phyloP scores from a whole-genome alignment of 2,113 vertebrate genomes.

The Cygnus atratus region DNA sequence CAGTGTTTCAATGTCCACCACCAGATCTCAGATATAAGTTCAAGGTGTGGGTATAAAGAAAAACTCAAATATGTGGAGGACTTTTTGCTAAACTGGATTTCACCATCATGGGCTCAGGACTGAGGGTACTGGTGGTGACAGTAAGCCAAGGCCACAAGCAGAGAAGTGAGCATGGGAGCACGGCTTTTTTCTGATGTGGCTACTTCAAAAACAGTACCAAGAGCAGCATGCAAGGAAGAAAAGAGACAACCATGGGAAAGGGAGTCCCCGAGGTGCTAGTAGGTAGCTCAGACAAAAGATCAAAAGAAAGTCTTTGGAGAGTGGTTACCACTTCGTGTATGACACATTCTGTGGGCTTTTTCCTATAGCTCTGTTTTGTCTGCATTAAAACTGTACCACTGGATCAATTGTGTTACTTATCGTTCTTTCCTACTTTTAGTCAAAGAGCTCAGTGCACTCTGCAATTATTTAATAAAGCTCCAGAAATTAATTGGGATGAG shows the following conservation, averaged over 20 bases:
- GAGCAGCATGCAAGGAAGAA: neutral
- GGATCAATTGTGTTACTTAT: neutral
- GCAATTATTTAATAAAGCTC: neutral
- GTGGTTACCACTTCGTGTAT: neutral
- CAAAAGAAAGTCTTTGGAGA: no score
- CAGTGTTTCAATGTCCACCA: neutral
- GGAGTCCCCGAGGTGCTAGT: neutral
- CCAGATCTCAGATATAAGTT: neutral
- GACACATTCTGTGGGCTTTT: neutral
- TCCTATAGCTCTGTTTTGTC: neutral
- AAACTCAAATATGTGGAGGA: neutral
- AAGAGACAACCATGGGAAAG: neutral
- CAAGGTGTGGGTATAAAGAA: neutral
- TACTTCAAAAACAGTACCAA: neutral
- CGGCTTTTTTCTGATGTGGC: neutral
- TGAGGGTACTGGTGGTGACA: rapidly evolving
- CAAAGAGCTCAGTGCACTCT: neutral
- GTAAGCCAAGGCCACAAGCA: neutral
- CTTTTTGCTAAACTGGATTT: neutral
- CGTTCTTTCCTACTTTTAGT: neutral
- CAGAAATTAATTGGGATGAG: neutral
- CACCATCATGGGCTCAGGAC: neutral
- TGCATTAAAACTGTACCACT: neutral
- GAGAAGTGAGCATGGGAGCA: rapidly evolving
- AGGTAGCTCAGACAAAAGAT: neutral